phyloP scores from a whole-genome alignment of 2,113 vertebrate species.

The Chiloscyllium plagiosum region DNA sequence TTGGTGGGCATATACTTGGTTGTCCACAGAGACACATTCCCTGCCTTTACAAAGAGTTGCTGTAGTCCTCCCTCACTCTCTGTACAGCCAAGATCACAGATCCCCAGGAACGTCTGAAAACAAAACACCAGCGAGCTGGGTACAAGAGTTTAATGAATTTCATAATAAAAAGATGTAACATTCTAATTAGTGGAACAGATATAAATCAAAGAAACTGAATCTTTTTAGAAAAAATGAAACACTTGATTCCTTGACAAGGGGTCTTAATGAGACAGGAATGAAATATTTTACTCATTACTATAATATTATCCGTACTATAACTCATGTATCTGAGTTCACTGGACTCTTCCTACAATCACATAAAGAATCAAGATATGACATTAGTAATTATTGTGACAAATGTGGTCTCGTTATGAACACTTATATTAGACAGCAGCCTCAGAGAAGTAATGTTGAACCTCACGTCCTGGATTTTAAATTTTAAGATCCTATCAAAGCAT shows the following conservation, averaged over 20 bases:
- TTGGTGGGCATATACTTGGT: no score
- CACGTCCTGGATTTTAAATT: neutral
- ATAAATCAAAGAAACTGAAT: neutral
- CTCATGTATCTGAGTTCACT: neutral
- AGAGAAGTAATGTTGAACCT: neutral
- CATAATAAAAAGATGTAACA: neutral
- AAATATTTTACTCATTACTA: conserved; percentile 20
- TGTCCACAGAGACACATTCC: neutral
- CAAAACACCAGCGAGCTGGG: neutral
- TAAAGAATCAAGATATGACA: neutral
- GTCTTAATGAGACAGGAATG: conserved; percentile 17
- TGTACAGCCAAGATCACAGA: neutral
- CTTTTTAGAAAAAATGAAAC: neutral
- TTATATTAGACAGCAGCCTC: neutral
- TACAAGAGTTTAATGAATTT: neutral
- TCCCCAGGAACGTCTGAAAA: neutral
- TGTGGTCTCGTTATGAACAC: neutral
- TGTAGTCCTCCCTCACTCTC: neutral
- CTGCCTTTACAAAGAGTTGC: neutral
- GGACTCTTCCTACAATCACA: neutral
- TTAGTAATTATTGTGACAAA: conserved; percentile 25
- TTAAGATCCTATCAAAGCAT: neutral
- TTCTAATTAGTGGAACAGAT: neutral
- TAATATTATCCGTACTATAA: neutral
- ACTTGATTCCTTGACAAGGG: conserved; percentile 8